Conservation (phyloP, 2,797 vertebrate species). For the Vespertilio murinus region DNA sequence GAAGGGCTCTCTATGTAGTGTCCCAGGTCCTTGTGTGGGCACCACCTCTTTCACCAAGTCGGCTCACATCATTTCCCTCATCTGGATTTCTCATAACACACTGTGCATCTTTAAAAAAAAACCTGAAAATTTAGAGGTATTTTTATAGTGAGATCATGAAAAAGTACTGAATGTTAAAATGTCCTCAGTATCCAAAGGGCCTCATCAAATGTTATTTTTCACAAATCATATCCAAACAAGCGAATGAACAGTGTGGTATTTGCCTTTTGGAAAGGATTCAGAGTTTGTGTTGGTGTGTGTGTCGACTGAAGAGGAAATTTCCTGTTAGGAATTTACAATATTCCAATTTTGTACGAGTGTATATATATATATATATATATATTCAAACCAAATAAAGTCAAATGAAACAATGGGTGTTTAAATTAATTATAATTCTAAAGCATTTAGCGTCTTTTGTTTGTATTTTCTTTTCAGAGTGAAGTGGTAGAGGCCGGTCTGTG, state of each 20-base stretch:
- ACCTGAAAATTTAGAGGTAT: neutral
- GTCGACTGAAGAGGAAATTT: neutral
- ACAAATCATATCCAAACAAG: neutral
- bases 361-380: too few species aligned
- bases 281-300: neutral
- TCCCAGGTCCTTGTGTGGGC: too few species aligned
- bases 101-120: neutral
- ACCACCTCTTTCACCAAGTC: neutral
- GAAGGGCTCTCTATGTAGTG: neutral
- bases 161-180: neutral
- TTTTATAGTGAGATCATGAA: neutral
- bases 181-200: neutral
- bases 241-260: neutral
- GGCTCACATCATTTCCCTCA: neutral
- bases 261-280: neutral
- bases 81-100: neutral
- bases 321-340: neutral
- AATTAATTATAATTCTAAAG: neutral
- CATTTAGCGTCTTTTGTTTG: neutral
- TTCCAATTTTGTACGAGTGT: constrained; percentile 5
- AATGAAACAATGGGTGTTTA: neutral
- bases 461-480: constrained; percentile 68
- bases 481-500: fast-evolving
- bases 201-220: neutral
- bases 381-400: neutral